phyloP scores from a whole-genome alignment of 1,140 invertebrate genomes.

The Caenorhabditis tropicalis region DNA sequence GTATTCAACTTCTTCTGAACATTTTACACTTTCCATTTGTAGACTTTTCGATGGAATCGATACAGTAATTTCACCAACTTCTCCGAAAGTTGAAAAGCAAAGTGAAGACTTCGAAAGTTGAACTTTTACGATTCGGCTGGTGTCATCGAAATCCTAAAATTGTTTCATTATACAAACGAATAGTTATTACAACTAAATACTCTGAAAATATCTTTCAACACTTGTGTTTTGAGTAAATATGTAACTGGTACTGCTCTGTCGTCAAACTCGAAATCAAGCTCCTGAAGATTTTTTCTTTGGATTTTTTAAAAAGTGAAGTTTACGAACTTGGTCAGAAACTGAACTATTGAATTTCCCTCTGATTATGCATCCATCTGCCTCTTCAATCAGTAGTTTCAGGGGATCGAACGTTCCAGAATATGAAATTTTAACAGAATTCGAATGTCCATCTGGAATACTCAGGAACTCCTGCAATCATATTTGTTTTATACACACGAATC shows the following conservation, averaged over 20 bases:
- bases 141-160: slow-evolving; percentile 16
- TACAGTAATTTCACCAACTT: not conserved
- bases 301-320: too few species aligned
- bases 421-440: not conserved
- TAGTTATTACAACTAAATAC: not conserved
- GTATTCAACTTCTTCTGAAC: not conserved
- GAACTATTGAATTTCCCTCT: slow-evolving; percentile 8
- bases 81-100: slow-evolving; percentile 1
- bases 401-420: slow-evolving; percentile 8
- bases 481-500: too few species aligned
- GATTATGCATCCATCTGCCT: not conserved
- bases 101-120: not conserved
- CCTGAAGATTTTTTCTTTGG: not conserved
- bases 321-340: not conserved
- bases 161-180: not conserved
- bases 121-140: not conserved
- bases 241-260: not conserved
- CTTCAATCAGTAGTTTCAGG: not conserved
- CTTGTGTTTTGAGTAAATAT: slow-evolving; percentile 18
- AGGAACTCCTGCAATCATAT: not conserved
- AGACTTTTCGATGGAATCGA: slow-evolving; percentile 6
- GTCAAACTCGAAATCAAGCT: slow-evolving; percentile 10
- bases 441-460: not conserved
- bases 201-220: slow-evolving; percentile 5
- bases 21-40: slow-evolving; percentile 27